These are phyloP conservation scores for Nymphicus hollandicus DNA, from an alignment of 2,113 vertebrate species.

Conservation along the genomic window DNA sequence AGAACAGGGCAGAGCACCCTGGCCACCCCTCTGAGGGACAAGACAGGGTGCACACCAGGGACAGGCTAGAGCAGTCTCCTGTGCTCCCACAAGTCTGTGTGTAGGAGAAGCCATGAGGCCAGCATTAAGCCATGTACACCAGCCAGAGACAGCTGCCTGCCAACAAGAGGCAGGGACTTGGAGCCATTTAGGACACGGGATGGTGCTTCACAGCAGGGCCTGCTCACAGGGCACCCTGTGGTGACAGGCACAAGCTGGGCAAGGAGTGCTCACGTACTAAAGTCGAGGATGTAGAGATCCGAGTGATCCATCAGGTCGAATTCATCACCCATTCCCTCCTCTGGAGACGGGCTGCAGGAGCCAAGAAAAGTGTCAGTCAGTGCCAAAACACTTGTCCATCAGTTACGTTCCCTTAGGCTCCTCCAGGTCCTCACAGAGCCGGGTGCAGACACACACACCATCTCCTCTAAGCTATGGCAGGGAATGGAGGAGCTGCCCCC, in stretches of 20 bases:
- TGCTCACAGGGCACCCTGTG: background rate
- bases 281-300: slow-evolving; percentile 97
- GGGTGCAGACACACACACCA: background rate
- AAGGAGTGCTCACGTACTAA: slow-evolving; percentile 85
- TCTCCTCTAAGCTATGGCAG: background rate
- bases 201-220: background rate
- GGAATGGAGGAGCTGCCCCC: background rate
- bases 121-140: background rate
- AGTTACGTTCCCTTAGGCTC: rapidly evolving
- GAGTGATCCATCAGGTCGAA: slow-evolving; percentile 99
- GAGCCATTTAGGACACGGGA: rapidly evolving
- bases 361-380: background rate
- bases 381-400: background rate
- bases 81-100: background rate
- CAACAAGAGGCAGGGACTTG: background rate
- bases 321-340: slow-evolving; percentile 96
- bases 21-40: background rate
- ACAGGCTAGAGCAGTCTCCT: background rate
- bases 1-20: background rate
- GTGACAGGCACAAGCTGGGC: background rate
- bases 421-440: background rate
- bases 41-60: background rate
- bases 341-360: slow-evolving; percentile 88
- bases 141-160: background rate
- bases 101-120: background rate